Evolutionary conservation across 2,113 vertebrate genomes (phyloP).

Genomic region (Stigmatopora nigra): DNA sequence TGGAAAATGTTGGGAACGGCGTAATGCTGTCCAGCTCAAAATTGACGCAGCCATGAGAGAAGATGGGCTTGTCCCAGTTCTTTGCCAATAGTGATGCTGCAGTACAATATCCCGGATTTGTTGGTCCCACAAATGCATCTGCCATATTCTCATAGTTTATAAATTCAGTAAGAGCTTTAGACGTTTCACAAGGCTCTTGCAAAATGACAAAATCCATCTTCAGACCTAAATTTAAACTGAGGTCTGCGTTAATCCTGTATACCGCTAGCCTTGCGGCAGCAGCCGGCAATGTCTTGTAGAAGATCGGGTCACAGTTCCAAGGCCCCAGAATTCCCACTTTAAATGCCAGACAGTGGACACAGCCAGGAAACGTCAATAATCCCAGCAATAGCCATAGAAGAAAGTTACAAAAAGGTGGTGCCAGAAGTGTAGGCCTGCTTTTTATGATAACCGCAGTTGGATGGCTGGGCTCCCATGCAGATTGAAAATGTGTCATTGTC

Average conservation of each 20-base stretch:
- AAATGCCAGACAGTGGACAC: slow-evolving; percentile 68
- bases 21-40: slow-evolving; percentile 71
- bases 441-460: slow-evolving; percentile 34
- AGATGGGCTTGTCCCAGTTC: slow-evolving; percentile 83
- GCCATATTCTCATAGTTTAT: slow-evolving; percentile 66
- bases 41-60: slow-evolving; percentile 81
- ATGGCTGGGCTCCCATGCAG: slow-evolving; percentile 50
- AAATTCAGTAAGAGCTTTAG: slow-evolving; percentile 75
- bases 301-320: slow-evolving; percentile 81
- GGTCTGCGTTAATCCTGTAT: slow-evolving; percentile 73
- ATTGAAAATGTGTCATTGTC: slow-evolving; percentile 72
- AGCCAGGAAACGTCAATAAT: slow-evolving; percentile 61
- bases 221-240: slow-evolving; percentile 66
- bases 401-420: slow-evolving; percentile 45
- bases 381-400: slow-evolving; percentile 68
- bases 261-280: slow-evolving; percentile 76
- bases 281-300: slow-evolving; percentile 75
- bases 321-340: slow-evolving; percentile 83
- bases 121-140: slow-evolving; percentile 77
- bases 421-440: slow-evolving; percentile 31
- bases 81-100: slow-evolving; percentile 73
- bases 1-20: slow-evolving; percentile 69
- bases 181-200: slow-evolving; percentile 79
- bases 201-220: slow-evolving; percentile 77
- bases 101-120: slow-evolving; percentile 83